Base-by-base conservation (phyloP, 2,888 invertebrate genomes). In the Sminthurinus aureus region DNA sequence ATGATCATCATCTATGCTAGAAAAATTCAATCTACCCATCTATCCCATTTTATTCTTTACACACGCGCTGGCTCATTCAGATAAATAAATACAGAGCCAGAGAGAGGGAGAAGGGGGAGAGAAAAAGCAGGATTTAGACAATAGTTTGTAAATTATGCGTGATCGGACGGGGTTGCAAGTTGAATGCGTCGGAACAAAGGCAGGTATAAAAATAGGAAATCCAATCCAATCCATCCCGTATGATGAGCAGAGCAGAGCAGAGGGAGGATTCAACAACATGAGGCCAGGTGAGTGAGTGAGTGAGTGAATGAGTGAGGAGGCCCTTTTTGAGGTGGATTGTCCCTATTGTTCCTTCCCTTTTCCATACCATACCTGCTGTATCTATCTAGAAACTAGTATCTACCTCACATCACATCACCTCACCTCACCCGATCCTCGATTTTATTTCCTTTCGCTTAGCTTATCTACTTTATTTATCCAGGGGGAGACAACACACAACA, bases 171-270 rank as follows among this genome's bases (percentile, higher is more conserved):
- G 71, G 24, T 26, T 15, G 20, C 50, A 51, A 6, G 75, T 38
- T 79, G 66, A 79, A 64, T 79, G 79, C 79, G 38, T 79, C 26
- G 15, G 26, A 79, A 79, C 79, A 79, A 79, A 79, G 79, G 79
- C 67, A 79, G 79, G 79, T 79, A 79, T 26, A 67, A 26, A 67
- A n/a, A 79, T 67, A 26, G 4, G 66, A 79, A 79, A 79, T 79
- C 79, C 79, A 79, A 79, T 79, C 79, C 66, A 38, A 38, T 38
- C 38, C 38, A 38, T 6, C 38, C 38, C 38, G 38, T 4, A 38
- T 6, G 38, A 38, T n/a, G 38, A 38, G 6, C 26, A 50, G 26
- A 76, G 2, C 9, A 66, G 50, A 26, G 64, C 0, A 64, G 77
- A 58, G 77, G 77, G 77, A 75, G 75, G 50, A 75, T 75, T 75